Evolutionary conservation across 2,113 vertebrate species (phyloP), one percentile per base, ranked within the genome.

Genomic region (Carassius carassius): DNA sequence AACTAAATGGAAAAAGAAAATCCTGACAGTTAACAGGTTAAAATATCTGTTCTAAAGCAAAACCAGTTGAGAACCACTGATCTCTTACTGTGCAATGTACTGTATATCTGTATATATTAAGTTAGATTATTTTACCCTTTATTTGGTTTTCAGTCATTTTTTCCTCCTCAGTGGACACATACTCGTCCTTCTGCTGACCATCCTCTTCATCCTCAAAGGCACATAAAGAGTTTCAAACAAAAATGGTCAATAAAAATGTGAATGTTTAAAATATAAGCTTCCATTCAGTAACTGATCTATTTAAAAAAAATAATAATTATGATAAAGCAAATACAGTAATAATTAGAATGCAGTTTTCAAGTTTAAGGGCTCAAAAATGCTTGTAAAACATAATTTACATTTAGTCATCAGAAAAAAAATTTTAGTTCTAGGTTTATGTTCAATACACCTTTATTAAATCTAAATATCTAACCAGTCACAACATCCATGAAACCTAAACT

Each of bases 201-300:
- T 96, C 93, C 21, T 91, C 91, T 67, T 97, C 96, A 60, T 97
- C 96, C 3, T 60, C 47, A 67, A 6, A 56, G 41, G 49, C 54
- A 81, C 14, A 81, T 54, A 51, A 10, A 35, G 17, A 12, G 5
- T 63, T 74, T 73, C 49, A 44, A n/a, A 16, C 13, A 83, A 58
- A 10, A 35, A 35, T 69, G 16, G 19, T 69, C 7, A 67, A 35
- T 17, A 1, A 32, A 29, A 23, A 29, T 29, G 23, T 65, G 0
- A 67, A 62, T 25, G 23, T 23, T 25, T 25, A 25, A 63, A 35
- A 10, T 35, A 2, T 35, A 19, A 69, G 16, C 29, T 69, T 35
- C 7, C 63, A 32, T 67, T 35, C 14, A 67, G 14, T 35, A 35
- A 67, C 14, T 67, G 0, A 17, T 16, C 25, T 17, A 67, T 67